These are phyloP conservation scores for Deilephila elpenor DNA, from an alignment of 2,888 invertebrate species.

Conservation along the genomic window DNA sequence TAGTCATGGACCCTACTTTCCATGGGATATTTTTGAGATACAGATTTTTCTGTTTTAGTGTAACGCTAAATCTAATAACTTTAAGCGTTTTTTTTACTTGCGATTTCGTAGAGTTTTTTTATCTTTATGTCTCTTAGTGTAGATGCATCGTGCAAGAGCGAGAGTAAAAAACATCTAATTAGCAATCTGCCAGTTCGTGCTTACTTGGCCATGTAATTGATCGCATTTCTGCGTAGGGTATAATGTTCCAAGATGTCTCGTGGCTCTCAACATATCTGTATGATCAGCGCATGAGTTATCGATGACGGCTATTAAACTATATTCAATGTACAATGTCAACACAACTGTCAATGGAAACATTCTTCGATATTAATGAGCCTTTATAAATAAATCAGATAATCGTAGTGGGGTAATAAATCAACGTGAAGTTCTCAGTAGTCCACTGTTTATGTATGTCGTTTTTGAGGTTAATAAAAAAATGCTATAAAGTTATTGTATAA, in stretches of 20 bases:
- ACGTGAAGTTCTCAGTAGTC: not conserved
- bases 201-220: not conserved
- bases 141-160: too few relatives aligned
- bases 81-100: too few relatives aligned
- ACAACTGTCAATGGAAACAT: slow-evolving; percentile 37
- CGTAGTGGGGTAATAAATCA: not conserved
- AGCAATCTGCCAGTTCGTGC: not conserved
- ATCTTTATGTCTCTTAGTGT: too few relatives aligned
- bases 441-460: not conserved
- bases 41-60: too few relatives aligned
- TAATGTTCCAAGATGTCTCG: not conserved
- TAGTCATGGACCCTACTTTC: too few relatives aligned
- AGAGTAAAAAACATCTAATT: too few relatives aligned
- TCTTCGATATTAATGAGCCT: slow-evolving; percentile 29
- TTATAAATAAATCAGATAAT: slow-evolving; percentile 19
- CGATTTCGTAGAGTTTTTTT: too few relatives aligned
- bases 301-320: slow-evolving; percentile 33
- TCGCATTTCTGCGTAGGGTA: not conserved
- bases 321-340: slow-evolving; percentile 28
- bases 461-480: too few relatives aligned
- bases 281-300: slow-evolving; percentile 12
- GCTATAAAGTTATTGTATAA: too few relatives aligned
- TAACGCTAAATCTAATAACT: too few relatives aligned
- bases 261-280: not conserved
- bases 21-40: too few relatives aligned